Percentiles rank a stretch among this genome's conserved stretches.
These are phyloP conservation scores for Rhinoraja longicauda DNA, from an alignment of 2,797 vertebrate species.

Conservation along the genomic window DNA sequence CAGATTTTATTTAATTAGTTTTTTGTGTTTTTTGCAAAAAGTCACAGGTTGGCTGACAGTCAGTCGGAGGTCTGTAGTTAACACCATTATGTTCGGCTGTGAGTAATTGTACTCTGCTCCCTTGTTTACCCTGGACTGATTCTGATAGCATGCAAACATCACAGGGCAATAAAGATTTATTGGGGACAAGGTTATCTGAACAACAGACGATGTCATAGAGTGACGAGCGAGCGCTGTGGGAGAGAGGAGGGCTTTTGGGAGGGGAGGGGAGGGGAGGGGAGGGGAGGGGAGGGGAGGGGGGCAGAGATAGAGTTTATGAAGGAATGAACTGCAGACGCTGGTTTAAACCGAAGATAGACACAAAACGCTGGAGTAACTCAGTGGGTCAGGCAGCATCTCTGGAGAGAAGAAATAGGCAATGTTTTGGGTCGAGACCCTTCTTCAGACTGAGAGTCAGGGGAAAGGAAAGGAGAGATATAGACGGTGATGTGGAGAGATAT, in stretches of 20 bases:
- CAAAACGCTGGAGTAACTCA: no score
- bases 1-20: slow-evolving; percentile 20
- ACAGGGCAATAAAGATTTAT: not conserved
- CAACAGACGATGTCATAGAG: not conserved
- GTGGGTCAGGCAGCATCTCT: no score
- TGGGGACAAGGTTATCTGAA: not conserved
- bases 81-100: not conserved
- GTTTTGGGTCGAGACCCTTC: no score
- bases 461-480: no score
- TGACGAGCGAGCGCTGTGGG: no score
- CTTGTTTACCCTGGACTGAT: not conserved
- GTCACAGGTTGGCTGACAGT: not conserved
- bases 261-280: not conserved
- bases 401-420: no score
- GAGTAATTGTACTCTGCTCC: not conserved
- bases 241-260: not conserved
- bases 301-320: no score
- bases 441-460: no score
- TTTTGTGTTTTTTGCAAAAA: slow-evolving; percentile 17
- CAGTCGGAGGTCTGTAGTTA: not conserved
- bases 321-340: no score
- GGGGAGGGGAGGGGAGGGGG: no score
- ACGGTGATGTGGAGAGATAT: no score
- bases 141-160: not conserved
- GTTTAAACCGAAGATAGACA: no score